phyloP scores from a whole-genome alignment of 2,113 vertebrate genomes.

The Gracilinanus agilis region DNA sequence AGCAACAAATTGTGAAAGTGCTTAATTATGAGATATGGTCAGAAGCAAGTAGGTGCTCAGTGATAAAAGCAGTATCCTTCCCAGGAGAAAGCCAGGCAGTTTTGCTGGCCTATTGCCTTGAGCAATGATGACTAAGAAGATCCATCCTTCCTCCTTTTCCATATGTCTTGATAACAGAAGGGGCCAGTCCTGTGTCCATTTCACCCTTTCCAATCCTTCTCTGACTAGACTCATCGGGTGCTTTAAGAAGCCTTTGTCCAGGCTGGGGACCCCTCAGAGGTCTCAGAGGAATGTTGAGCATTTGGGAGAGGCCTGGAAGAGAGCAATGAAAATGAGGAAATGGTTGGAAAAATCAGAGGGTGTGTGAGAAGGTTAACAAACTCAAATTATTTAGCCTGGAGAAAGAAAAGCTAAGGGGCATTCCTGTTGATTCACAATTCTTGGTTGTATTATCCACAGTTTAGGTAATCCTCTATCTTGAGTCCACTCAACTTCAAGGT shows the following conservation, averaged over 20 bases:
- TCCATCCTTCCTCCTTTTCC: not conserved
- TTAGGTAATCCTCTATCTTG: not conserved
- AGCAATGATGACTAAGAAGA: not conserved
- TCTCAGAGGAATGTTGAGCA: slow-evolving; percentile 12
- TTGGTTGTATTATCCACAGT: not conserved
- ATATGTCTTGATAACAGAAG: not conserved
- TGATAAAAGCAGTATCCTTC: not conserved
- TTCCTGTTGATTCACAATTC: not conserved
- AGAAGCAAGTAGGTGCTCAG: not conserved
- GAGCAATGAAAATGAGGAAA: not conserved
- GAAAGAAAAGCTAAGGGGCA: not conserved
- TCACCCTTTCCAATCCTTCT: not conserved
- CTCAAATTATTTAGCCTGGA: not conserved
- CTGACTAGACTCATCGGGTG: not conserved
- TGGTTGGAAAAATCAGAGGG: not conserved
- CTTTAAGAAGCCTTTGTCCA: not conserved
- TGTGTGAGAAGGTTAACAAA: not conserved
- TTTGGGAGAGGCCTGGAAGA: slow-evolving; percentile 6
- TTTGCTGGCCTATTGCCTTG: not conserved
- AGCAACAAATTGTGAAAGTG: not conserved
- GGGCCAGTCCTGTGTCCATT: not conserved
- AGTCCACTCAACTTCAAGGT: not conserved
- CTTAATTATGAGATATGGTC: not conserved
- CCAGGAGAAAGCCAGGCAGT: not conserved
- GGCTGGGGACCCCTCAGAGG: not conserved